These are phyloP conservation scores for Thrips palmi DNA, from an alignment of 1,140 invertebrate species.

Conservation along the genomic window DNA sequence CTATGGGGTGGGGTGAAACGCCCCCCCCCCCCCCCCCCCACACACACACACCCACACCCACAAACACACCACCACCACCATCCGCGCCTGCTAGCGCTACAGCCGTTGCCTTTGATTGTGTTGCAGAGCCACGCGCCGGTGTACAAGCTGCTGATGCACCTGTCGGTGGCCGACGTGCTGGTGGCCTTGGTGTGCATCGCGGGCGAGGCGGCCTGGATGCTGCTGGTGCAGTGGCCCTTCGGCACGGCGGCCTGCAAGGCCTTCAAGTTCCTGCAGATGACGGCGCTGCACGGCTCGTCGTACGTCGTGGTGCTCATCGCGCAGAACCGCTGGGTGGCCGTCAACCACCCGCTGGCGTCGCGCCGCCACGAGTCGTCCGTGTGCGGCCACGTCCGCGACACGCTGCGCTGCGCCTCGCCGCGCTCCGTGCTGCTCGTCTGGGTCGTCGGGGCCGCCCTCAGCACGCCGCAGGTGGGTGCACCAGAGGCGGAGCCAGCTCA, in stretches of 20 bases:
- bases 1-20: too few relatives aligned
- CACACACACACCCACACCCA: too few relatives aligned
- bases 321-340: conserved; percentile 59
- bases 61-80: too few relatives aligned
- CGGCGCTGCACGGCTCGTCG: conserved; percentile 61
- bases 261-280: conserved; percentile 67
- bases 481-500: too few relatives aligned
- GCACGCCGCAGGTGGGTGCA: conserved; percentile 58
- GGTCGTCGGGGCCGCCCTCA: conserved; percentile 47
- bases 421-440: too few relatives aligned
- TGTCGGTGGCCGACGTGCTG: conserved; percentile 52
- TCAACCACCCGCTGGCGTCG: conserved; percentile 62
- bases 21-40: too few relatives aligned
- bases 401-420: too few relatives aligned
- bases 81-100: too few relatives aligned
- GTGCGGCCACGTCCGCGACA: conserved; percentile 38
- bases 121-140: too few relatives aligned
- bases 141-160: conserved; percentile 56
- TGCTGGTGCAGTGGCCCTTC: conserved; percentile 60
- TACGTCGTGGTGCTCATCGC: conserved; percentile 57
- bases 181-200: conserved; percentile 64
- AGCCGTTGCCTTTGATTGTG: too few relatives aligned
- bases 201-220: conserved; percentile 59
- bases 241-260: conserved; percentile 59
- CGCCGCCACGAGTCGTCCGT: conserved; percentile 39